Evolutionary conservation across 2,888 invertebrate species (phyloP).

Genomic region (Dicyrtoma fusca): DNA sequence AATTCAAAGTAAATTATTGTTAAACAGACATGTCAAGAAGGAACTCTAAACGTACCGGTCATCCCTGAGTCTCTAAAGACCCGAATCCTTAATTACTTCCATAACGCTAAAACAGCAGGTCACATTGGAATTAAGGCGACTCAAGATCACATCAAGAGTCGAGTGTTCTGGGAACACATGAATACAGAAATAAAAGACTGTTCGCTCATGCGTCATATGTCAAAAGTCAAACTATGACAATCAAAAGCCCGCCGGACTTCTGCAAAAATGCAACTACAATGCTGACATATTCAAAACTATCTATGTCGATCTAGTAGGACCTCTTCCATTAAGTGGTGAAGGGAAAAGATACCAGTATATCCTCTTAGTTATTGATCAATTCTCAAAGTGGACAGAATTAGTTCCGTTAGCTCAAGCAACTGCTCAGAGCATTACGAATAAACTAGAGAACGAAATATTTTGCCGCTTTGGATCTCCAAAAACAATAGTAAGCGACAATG

Average conservation of each 20-base stretch:
- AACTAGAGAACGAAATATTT: conserved; percentile 45
- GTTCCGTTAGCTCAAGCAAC: conserved; percentile 44
- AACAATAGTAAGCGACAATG: conserved; percentile 44
- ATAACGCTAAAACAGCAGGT: conserved; percentile 45
- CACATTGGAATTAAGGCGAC: conserved; percentile 48
- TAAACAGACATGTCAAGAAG: background rate
- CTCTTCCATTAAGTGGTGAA: conserved; percentile 27
- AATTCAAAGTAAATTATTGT: background rate
- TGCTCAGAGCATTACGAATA: conserved; percentile 33
- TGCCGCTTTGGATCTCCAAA: conserved; percentile 42
- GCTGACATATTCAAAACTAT: conserved; percentile 37
- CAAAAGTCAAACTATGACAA: conserved; percentile 40
- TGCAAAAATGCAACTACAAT: conserved; percentile 22
- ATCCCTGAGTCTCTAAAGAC: conserved; percentile 35
- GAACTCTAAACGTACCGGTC: conserved; percentile 19
- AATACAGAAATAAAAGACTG: conserved; percentile 42
- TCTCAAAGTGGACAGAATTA: conserved; percentile 45
- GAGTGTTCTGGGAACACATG: conserved; percentile 47
- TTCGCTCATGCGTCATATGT: conserved; percentile 42
- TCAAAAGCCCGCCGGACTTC: conserved; percentile 36
- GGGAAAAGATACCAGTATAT: conserved; percentile 34
- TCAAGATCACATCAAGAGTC: conserved; percentile 28
- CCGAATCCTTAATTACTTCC: conserved; percentile 41
- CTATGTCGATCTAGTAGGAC: conserved; percentile 45
- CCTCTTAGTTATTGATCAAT: conserved; percentile 41